Evolutionary conservation across 2,888 invertebrate species (phyloP).

Genomic region (Parnassius smintheus): DNA sequence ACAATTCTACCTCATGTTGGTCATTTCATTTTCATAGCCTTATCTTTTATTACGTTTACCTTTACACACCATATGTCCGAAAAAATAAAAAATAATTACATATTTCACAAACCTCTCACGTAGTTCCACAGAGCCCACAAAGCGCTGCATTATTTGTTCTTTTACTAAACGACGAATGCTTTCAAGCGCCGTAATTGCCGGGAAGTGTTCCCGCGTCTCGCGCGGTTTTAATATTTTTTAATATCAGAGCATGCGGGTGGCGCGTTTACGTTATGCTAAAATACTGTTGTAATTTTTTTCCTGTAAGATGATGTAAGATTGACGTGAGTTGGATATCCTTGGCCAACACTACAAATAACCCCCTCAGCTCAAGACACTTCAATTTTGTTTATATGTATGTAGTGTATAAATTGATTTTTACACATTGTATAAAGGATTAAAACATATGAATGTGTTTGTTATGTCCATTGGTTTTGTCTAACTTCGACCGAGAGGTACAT

Average conservation of each 20-base stretch:
- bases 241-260: conserved; percentile 28
- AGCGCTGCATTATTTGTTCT: conserved; percentile 20
- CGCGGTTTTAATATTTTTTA: conserved; percentile 36
- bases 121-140: conserved; percentile 1
- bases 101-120: conserved; percentile 21
- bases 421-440: too few species aligned
- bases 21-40: not conserved
- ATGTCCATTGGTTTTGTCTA: too few species aligned
- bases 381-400: too few species aligned
- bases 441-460: too few species aligned
- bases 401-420: too few species aligned
- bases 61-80: not conserved
- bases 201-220: conserved; percentile 12
- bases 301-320: too few species aligned
- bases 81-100: conserved; percentile 16
- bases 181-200: conserved; percentile 30
- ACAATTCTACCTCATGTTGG: not conserved
- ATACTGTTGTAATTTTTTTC: not conserved
- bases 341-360: too few species aligned
- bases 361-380: too few species aligned
- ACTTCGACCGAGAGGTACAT: too few species aligned
- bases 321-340: too few species aligned
- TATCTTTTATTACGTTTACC: not conserved
- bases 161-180: conserved; percentile 22
- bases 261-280: conserved; percentile 27